Evolutionary conservation across 2,888 invertebrate species (phyloP).

Genomic region (Podabrus alpinus): DNA sequence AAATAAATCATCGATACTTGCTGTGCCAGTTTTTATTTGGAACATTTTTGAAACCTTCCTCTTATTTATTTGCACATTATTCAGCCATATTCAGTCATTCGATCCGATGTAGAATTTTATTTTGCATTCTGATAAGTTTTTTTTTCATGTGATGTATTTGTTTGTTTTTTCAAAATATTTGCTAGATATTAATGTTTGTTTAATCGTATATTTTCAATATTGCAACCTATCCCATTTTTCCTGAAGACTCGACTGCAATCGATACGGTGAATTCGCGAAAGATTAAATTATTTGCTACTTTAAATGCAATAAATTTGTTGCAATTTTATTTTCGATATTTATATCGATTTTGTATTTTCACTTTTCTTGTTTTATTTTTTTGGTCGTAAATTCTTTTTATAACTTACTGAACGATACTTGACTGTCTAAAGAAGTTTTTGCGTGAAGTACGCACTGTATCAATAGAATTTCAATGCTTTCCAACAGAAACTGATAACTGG

Average conservation of each 20-base stretch:
- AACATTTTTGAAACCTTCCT: background rate
- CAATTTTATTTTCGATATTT: background rate
- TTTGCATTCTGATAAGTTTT: background rate
- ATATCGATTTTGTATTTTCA: background rate
- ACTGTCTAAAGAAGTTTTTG: conserved; percentile 12
- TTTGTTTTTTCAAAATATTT: background rate
- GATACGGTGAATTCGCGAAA: background rate
- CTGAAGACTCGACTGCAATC: background rate
- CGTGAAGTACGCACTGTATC: conserved; percentile 10
- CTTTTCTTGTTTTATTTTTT: background rate
- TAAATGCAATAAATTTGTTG: background rate
- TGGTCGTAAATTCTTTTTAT: conserved; percentile 15
- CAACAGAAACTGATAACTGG: background rate
- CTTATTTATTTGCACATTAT: background rate
- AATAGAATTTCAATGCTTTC: conserved; percentile 8
- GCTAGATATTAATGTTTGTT: background rate
- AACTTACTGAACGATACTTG: conserved; percentile 11
- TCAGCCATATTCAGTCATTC: background rate
- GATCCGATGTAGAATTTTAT: background rate
- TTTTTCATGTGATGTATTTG: background rate
- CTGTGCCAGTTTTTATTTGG: too few species aligned
- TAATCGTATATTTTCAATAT: background rate
- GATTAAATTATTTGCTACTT: background rate
- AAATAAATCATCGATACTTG: background rate
- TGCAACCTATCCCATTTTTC: background rate